Evolutionary conservation across 2,113 vertebrate species (phyloP).

Genomic region (Vombatus ursinus): DNA sequence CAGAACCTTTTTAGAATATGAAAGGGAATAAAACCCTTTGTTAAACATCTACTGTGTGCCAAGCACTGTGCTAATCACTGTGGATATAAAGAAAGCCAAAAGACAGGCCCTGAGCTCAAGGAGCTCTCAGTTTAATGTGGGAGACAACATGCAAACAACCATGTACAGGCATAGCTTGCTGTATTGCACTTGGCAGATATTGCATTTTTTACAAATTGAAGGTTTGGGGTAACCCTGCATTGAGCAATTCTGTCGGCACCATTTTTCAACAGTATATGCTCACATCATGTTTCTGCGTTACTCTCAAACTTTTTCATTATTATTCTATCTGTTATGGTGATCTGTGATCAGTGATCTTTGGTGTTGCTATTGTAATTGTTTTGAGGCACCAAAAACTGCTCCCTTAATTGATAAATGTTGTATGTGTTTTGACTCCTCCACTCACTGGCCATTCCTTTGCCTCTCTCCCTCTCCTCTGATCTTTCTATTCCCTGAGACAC

Average conservation of each 20-base stretch:
- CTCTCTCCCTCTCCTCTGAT: background rate
- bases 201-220: background rate
- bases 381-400: no score
- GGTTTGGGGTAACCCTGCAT: background rate
- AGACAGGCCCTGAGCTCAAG: background rate
- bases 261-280: background rate
- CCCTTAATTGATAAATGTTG: no score
- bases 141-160: background rate
- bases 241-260: no score
- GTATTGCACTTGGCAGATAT: background rate
- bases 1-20: slow-evolving; percentile 10
- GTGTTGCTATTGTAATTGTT: background rate
- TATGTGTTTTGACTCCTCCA: background rate
- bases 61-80: background rate
- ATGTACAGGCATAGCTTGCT: background rate
- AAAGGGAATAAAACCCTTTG: background rate
- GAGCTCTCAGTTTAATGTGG: background rate
- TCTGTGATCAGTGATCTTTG: background rate
- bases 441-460: background rate
- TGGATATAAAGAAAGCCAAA: background rate
- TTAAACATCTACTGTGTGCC: background rate
- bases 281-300: background rate
- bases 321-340: background rate
- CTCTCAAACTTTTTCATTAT: background rate
- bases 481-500: background rate